Base-by-base conservation (phyloP, 1,140 invertebrate genomes). In the Goniozus legneri region DNA sequence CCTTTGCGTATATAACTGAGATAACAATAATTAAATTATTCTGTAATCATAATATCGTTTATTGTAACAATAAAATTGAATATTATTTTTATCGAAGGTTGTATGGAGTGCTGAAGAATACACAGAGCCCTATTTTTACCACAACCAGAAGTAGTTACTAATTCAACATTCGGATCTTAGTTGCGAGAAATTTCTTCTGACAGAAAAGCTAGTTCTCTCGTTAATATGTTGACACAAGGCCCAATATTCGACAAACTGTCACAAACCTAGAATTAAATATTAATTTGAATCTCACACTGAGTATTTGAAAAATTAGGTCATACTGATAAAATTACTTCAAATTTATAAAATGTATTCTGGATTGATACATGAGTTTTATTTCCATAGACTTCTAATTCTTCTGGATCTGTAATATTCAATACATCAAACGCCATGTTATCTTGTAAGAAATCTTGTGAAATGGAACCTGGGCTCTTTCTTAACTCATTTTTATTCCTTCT, bases 41-140 rank as follows among this genome's bases (percentile, higher is more conserved):
- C 24, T 27, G 4, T 27, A 6, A 27, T 27, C 12, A 32, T 24
- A 24, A 1, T 16, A 19, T 39, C 22, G 24, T 27, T 27, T 32
- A 20, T 52, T 6, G 13, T 22, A 14, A 19, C 14, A 18, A 24
- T 18, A 31, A 20, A 42, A 39, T n/a, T n/a, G n/a, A n/a, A n/a
- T 1, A 36, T 16, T 47, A 16, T 3, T 34, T 20, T 62, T 56
- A 80, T 77, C 64, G 91, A 88, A 1, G 91, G 90, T 47, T 87
- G 77, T 27, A 94, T 97, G 92, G 37, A 98, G n/a, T n/a, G n/a
- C n/a, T n/a, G n/a, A n/a, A n/a, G 76, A 0, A 98, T 89, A 67
- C 92, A 95, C 6, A 98, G 76, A 1, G 95, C 93, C 3, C 96
- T 95, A 76, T 98, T 97, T 80, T 98, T 98, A 0, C 91, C 91